Percentiles rank a stretch among this genome's conserved stretches.
Conservation (phyloP, 2,113 vertebrate species). For the Potamarius usumacintae region DNA sequence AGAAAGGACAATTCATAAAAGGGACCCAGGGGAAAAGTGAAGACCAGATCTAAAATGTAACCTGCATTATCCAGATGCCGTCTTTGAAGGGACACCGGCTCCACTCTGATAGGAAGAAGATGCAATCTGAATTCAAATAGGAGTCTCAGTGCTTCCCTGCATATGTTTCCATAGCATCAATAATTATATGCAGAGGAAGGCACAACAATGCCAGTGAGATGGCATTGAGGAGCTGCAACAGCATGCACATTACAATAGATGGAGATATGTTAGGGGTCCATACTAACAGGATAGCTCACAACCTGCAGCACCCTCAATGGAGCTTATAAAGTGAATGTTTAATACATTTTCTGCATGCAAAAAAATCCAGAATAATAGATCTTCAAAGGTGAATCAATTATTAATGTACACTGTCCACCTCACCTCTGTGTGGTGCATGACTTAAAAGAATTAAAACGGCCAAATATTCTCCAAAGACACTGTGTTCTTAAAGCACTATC, state of each 20-base stretch:
- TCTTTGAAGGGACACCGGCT: conserved; percentile 41
- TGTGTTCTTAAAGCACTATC: conserved; percentile 49
- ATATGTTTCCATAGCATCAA: conserved; percentile 68
- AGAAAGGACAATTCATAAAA: conserved; percentile 71
- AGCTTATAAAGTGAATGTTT: neutral
- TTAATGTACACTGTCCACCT: conserved; percentile 31
- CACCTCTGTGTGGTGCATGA: conserved; percentile 4
- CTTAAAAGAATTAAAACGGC: conserved; percentile 16
- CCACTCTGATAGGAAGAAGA: conserved; percentile 47
- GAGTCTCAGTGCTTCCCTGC: conserved; percentile 63
- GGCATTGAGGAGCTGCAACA: conserved; percentile 53
- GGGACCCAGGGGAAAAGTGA: conserved; percentile 69
- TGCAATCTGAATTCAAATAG: conserved; percentile 68
- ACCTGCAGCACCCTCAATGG: neutral
- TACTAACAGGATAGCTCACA: conserved; percentile 28
- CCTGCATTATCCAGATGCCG: conserved; percentile 64
- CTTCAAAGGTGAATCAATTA: conserved; percentile 42
- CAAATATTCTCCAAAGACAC: conserved; percentile 37
- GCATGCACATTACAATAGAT: conserved; percentile 59
- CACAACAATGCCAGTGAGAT: conserved; percentile 61
- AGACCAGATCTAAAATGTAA: conserved; percentile 70
- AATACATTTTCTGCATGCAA: conserved; percentile 12
- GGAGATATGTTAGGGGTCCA: conserved; percentile 23
- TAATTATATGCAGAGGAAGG: conserved; percentile 64
- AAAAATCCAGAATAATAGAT: conserved; percentile 25